Conservation (phyloP, 2,888 invertebrate species). For the Epirrita christyi region DNA sequence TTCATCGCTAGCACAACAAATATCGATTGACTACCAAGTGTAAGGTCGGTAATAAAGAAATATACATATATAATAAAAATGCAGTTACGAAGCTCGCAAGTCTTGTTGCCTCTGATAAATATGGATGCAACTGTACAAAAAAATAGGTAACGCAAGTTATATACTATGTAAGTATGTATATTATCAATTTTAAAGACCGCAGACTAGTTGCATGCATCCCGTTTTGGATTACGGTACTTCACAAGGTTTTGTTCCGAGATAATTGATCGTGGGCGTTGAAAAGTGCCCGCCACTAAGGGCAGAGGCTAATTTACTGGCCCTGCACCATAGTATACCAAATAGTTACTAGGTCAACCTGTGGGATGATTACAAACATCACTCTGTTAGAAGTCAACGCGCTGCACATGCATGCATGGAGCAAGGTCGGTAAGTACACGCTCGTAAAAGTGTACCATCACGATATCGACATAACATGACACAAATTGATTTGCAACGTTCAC, state of each 20-base stretch:
- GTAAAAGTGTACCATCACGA: conserved; percentile 54
- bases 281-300: conserved; percentile 46
- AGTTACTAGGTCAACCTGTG: conserved; percentile 8
- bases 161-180: too few species aligned
- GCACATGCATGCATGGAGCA: conserved; percentile 53
- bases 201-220: conserved; percentile 33
- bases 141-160: conserved; percentile 31
- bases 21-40: conserved; percentile 53
- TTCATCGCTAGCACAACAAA: conserved; percentile 49
- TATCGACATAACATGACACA: conserved; percentile 49
- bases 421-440: conserved; percentile 58
- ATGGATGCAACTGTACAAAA: not conserved
- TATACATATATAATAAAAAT: conserved; percentile 10
- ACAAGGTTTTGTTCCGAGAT: conserved; percentile 42
- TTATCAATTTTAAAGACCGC: conserved; percentile 29
- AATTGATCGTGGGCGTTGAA: conserved; percentile 62
- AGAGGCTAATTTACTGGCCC: conserved; percentile 58
- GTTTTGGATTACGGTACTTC: conserved; percentile 33
- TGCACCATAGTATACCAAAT: conserved; percentile 26
- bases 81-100: not conserved
- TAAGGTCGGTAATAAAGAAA: conserved; percentile 41
- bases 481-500: conserved; percentile 41
- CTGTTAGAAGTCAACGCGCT: conserved; percentile 53
- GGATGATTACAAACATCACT: conserved; percentile 49
- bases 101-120: not conserved